Evolutionary conservation across 2,888 invertebrate species (phyloP), one percentile per base, ranked within the genome.

Genomic region (Dyspetes luteomarginatus): DNA sequence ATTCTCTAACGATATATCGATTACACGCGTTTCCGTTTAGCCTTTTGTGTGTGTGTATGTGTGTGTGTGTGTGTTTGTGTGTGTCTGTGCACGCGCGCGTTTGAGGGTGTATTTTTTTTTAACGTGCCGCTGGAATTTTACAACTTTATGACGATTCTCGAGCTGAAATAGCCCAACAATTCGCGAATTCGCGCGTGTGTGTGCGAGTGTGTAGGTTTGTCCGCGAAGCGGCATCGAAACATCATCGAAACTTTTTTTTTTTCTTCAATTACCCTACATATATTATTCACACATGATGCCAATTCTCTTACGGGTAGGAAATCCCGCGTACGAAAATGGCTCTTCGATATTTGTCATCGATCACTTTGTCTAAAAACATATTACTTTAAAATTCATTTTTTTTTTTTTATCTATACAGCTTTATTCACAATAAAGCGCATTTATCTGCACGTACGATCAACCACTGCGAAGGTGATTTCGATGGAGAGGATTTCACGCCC

Each of bases 391-490:
- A 3, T 67, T 76, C 19, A 48, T 72, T 76, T 72, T 28, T 68
- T 75, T 60, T 12, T 55, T 4, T 58, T 68, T 68, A 72, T 77
- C 72, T 81, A 77, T 64, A 77, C 62, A 73, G 72, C 62, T 68
- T 73, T 64, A 64, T 72, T 76, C 55, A 62, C 60, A 48, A 77
- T 68, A 64, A 77, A 72, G 77, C 68, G 41, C 41, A 62, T 17
- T 71, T 41, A 19, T 58, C 58, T 24, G 43, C 60, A 62, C 15
- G 15, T 5, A 60, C 36, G 69, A 69, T 65, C 56, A 50, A 43
- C 56, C 50, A 55, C 55, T 50, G 41, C 43, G 30, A 71, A 52
- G 56, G 65, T 50, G 56, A 19, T 64, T 28, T 17, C 43, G 43
- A 48, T 36, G 5, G 17, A 56, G 24, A 55, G 7, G 0, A 19